These are phyloP conservation scores for Lasioglossum leucozonium DNA, from an alignment of 2,888 invertebrate genomes.

Conservation along the genomic window DNA sequence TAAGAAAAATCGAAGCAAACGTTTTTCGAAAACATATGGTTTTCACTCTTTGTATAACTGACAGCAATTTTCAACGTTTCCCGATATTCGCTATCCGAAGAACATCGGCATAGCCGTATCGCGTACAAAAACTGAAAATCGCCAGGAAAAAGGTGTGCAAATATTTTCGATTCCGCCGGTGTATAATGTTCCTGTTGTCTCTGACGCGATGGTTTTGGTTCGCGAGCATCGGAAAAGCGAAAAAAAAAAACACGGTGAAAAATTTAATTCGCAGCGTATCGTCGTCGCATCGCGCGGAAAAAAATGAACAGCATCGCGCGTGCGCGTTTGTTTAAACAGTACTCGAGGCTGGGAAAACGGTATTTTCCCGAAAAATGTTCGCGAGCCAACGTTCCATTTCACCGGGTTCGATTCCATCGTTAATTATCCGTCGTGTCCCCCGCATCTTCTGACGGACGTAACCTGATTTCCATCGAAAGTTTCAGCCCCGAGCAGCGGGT, in stretches of 20 bases:
- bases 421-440: slow-evolving; percentile 30
- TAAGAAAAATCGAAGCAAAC: background rate
- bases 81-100: background rate
- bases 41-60: background rate
- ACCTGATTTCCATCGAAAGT: slow-evolving; percentile 48
- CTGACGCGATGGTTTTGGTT: background rate
- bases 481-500: background rate
- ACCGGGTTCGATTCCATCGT: background rate
- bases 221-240: background rate
- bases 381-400: slow-evolving; percentile 3
- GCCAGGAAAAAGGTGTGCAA: background rate
- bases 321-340: slow-evolving; percentile 36
- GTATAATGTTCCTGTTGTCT: background rate
- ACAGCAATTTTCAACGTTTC: background rate
- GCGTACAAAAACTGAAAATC: background rate
- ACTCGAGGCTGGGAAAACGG: background rate
- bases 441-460: slow-evolving; percentile 33
- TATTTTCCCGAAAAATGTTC: slow-evolving; percentile 18
- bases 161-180: background rate
- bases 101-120: background rate
- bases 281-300: background rate
- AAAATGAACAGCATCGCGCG: background rate
- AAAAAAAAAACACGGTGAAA: slow-evolving; percentile 2
- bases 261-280: slow-evolving; percentile 23
- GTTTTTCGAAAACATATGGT: background rate